Conservation (phyloP, 2,888 invertebrate genomes). For the Cephus pulcher region DNA sequence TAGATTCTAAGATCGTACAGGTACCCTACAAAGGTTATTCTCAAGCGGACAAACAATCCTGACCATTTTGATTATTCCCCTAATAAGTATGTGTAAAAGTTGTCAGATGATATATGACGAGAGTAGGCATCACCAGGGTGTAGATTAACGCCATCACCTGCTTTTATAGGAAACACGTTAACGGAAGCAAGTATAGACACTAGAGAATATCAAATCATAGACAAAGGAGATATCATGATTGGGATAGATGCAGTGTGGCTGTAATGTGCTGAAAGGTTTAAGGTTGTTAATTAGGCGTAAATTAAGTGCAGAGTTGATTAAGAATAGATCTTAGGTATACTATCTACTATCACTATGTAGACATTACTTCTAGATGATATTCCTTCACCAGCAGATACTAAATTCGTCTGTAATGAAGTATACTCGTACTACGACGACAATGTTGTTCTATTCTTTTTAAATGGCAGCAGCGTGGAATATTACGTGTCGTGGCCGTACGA, state of each 20-base stretch:
- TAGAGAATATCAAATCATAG: neutral
- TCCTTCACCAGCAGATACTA: neutral
- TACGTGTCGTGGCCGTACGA: neutral
- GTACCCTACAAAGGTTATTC: neutral
- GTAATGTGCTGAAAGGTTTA: conserved; percentile 23
- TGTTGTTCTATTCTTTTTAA: neutral
- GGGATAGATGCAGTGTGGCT: conserved; percentile 18
- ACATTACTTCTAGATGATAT: neutral
- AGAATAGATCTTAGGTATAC: neutral
- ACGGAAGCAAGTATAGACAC: conserved; percentile 16
- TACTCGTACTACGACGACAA: neutral
- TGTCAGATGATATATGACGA: neutral
- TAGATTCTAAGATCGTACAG: neutral
- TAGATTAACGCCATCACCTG: conserved; percentile 43
- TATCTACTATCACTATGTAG: neutral
- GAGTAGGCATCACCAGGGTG: neutral
- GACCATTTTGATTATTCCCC: neutral
- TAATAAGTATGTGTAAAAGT: neutral
- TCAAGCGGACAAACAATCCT: neutral
- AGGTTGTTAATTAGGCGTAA: neutral
- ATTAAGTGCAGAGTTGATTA: neutral
- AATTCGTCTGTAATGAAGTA: neutral
- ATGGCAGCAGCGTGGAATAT: neutral
- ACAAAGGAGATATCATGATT: conserved; percentile 8
- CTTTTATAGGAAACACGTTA: conserved; percentile 27